Evolutionary conservation across 1,140 invertebrate genomes (phyloP).

Genomic region (Philopotamus ludificatus): DNA sequence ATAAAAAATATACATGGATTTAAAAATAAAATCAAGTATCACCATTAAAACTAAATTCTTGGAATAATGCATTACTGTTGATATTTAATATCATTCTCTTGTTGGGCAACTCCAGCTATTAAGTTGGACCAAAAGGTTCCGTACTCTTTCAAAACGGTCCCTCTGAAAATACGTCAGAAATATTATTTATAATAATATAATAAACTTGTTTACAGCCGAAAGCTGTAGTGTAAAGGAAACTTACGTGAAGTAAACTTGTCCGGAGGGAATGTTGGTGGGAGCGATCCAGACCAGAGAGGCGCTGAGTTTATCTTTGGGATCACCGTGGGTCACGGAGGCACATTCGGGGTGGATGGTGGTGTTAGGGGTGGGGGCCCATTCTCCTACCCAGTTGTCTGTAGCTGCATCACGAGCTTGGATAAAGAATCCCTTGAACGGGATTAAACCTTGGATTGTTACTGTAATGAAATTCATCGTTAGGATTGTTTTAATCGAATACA

Average conservation of each 20-base stretch:
- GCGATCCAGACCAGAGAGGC: constrained; percentile 74
- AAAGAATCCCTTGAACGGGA: constrained; percentile 74
- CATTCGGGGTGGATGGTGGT: constrained; percentile 74
- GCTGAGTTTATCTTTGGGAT: constrained; percentile 70
- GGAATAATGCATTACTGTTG: neutral
- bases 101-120: constrained; percentile 51
- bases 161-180: constrained; percentile 58
- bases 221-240: too few relatives aligned
- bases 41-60: too few relatives aligned
- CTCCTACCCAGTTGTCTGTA: constrained; percentile 70
- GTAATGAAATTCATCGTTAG: constrained; percentile 39
- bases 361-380: constrained; percentile 68
- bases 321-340: constrained; percentile 74
- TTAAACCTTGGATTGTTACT: constrained; percentile 63
- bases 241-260: constrained; percentile 78
- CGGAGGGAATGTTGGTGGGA: constrained; percentile 59
- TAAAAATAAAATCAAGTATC: too few relatives aligned
- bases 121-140: constrained; percentile 70
- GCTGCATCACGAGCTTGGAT: constrained; percentile 72
- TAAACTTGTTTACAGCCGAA: too few relatives aligned
- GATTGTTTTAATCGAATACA: neutral
- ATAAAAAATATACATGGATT: neutral
- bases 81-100: constrained; percentile 5
- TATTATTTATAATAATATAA: neutral
- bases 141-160: constrained; percentile 70